These are phyloP conservation scores for Danio jaintianensis DNA, from an alignment of 2,797 vertebrate species.

Conservation along the genomic window DNA sequence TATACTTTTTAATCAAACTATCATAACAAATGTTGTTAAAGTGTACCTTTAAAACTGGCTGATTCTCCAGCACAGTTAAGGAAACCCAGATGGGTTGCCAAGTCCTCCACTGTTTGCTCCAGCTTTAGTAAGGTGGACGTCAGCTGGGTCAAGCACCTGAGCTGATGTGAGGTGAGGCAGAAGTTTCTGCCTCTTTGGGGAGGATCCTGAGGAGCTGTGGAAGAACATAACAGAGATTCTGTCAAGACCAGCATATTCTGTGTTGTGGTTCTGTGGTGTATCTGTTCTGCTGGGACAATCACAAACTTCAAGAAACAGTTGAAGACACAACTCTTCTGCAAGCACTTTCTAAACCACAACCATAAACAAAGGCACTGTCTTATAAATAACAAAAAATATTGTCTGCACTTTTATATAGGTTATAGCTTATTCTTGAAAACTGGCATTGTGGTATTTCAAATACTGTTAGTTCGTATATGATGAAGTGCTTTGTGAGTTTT, in stretches of 20 bases:
- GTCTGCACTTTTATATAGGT: background rate
- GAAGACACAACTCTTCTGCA: background rate
- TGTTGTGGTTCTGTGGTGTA: background rate
- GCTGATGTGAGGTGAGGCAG: slow-evolving; percentile 86
- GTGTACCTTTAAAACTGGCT: slow-evolving; percentile 83
- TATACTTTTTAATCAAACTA: too few species aligned
- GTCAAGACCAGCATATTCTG: background rate
- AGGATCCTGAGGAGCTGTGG: slow-evolving; percentile 68
- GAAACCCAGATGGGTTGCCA: slow-evolving; percentile 80
- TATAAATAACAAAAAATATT: background rate
- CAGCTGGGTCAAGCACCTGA: slow-evolving; percentile 85
- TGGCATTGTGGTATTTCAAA: background rate
- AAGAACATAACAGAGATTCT: slow-evolving; percentile 11
- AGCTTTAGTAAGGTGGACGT: slow-evolving; percentile 82
- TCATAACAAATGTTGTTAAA: slow-evolving; percentile 11
- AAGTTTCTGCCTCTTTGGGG: slow-evolving; percentile 77
- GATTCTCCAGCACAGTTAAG: slow-evolving; percentile 75
- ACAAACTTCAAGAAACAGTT: background rate
- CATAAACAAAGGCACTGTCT: background rate
- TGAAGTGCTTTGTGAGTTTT: background rate
- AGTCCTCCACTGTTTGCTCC: slow-evolving; percentile 84
- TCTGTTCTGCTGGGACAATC: background rate
- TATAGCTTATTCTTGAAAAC: background rate
- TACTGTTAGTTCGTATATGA: background rate
- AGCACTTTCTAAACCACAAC: background rate